Evolutionary conservation across 2,888 invertebrate species (phyloP).

Genomic region (Alentia gelatinosa): DNA sequence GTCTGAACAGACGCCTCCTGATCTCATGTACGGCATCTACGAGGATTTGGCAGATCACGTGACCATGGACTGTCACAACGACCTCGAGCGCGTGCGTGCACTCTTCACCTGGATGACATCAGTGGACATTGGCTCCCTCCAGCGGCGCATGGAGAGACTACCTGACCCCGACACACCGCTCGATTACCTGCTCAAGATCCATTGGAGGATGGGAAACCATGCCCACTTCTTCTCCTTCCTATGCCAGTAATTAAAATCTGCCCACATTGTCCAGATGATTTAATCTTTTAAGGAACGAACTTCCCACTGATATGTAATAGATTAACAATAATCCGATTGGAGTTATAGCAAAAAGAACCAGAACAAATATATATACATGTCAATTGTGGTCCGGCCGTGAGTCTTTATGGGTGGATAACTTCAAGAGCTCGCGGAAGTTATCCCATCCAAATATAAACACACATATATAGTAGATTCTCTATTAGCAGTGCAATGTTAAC

Average conservation of each 20-base stretch:
- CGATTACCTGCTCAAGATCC: slow-evolving; percentile 76
- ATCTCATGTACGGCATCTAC: slow-evolving; percentile 69
- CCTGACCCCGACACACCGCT: slow-evolving; percentile 74
- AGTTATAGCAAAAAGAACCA: too few species aligned
- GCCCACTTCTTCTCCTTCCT: slow-evolving; percentile 74
- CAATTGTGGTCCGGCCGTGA: too few species aligned
- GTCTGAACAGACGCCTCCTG: slow-evolving; percentile 67
- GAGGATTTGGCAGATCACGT: slow-evolving; percentile 71
- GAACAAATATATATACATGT: too few species aligned
- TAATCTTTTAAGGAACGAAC: not conserved
- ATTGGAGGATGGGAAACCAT: slow-evolving; percentile 76
- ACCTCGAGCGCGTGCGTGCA: slow-evolving; percentile 71
- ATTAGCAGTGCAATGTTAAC: too few species aligned
- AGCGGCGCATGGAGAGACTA: slow-evolving; percentile 68
- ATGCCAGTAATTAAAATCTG: slow-evolving; percentile 55
- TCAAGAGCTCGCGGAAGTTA: too few species aligned
- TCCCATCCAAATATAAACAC: too few species aligned
- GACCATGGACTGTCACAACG: slow-evolving; percentile 67
- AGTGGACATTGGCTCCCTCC: slow-evolving; percentile 73
- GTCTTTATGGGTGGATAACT: too few species aligned
- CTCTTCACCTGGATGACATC: slow-evolving; percentile 77
- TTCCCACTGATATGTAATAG: too few species aligned
- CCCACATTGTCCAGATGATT: not conserved
- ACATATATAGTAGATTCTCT: too few species aligned
- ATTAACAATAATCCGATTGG: too few species aligned